These are phyloP conservation scores for Penaeus chinensis DNA, from an alignment of 1,140 invertebrate species.

Conservation along the genomic window DNA sequence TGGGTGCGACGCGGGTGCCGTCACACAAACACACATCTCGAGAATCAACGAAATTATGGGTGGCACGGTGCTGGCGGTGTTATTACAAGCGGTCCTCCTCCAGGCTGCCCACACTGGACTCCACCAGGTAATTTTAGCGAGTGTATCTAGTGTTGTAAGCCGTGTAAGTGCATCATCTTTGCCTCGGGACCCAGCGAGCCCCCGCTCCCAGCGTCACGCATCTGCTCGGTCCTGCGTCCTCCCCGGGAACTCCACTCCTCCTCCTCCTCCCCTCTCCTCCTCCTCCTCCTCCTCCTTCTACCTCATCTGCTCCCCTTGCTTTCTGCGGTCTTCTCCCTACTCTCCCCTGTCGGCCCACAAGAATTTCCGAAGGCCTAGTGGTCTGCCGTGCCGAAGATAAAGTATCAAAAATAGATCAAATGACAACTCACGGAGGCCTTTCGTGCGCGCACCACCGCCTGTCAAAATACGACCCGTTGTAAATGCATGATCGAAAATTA, in stretches of 20 bases:
- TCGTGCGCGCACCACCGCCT: constrained; percentile 32
- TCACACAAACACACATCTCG: constrained; percentile 59
- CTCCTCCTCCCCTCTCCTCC: constrained; percentile 32
- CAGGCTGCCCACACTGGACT: constrained; percentile 58
- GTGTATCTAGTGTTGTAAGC: constrained; percentile 61
- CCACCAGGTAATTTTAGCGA: constrained; percentile 60
- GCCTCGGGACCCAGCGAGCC: constrained; percentile 52
- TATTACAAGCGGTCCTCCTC: constrained; percentile 60
- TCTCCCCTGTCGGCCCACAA: constrained; percentile 48
- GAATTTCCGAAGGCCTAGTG: constrained; percentile 56
- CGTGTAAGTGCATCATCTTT: constrained; percentile 58
- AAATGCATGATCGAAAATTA: constrained; percentile 44
- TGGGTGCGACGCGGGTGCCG: constrained; percentile 51
- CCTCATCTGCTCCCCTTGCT: constrained; percentile 35
- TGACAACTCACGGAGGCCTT: constrained; percentile 43
- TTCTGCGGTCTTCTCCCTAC: constrained; percentile 36
- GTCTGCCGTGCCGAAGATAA: constrained; percentile 49
- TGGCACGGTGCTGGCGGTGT: constrained; percentile 58
- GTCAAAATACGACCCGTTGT: constrained; percentile 41
- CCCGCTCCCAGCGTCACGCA: constrained; percentile 56
- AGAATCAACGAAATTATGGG: constrained; percentile 62
- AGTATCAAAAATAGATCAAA: constrained; percentile 58
- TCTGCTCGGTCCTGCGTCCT: constrained; percentile 55
- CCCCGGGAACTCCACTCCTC: constrained; percentile 27
- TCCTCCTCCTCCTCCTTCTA: constrained; percentile 28